Evolutionary conservation across 1,140 invertebrate genomes (phyloP).

Genomic region (Hycleus phaleratus): DNA sequence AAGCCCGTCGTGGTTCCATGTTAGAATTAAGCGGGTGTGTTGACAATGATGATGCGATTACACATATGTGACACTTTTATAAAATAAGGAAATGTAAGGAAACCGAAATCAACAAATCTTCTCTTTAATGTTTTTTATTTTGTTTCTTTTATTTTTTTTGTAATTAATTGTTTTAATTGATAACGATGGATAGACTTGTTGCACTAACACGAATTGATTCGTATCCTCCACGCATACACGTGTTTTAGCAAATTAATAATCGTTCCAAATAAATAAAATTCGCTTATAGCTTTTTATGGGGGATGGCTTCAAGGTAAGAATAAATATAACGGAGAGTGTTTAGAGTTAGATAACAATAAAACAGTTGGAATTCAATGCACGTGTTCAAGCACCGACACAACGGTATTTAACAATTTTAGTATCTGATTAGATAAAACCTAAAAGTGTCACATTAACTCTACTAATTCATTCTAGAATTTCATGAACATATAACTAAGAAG

Average conservation of each 20-base stretch:
- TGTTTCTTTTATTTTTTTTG: background rate
- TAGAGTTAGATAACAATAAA: too few species aligned
- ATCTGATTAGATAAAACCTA: too few species aligned
- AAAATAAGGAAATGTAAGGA: slow-evolving; percentile 32
- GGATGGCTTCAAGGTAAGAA: too few species aligned
- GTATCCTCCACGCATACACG: background rate
- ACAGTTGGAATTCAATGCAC: too few species aligned
- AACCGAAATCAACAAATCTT: background rate
- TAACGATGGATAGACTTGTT: background rate
- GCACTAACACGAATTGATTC: background rate
- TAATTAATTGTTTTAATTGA: background rate
- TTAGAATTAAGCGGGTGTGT: slow-evolving; percentile 60
- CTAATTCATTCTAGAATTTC: background rate
- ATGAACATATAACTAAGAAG: background rate
- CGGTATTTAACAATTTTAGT: too few species aligned
- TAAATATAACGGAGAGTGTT: too few species aligned
- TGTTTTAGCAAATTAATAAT: too few species aligned
- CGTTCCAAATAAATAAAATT: too few species aligned
- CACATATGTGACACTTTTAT: slow-evolving; percentile 28
- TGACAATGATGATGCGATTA: slow-evolving; percentile 29
- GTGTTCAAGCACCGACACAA: too few species aligned
- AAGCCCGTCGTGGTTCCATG: slow-evolving; percentile 58
- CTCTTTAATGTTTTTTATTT: background rate
- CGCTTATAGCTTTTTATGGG: too few species aligned
- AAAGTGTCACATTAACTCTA: background rate